These are phyloP conservation scores for Phocides pigmalion DNA, from an alignment of 1,140 invertebrate species.

Conservation along the genomic window DNA sequence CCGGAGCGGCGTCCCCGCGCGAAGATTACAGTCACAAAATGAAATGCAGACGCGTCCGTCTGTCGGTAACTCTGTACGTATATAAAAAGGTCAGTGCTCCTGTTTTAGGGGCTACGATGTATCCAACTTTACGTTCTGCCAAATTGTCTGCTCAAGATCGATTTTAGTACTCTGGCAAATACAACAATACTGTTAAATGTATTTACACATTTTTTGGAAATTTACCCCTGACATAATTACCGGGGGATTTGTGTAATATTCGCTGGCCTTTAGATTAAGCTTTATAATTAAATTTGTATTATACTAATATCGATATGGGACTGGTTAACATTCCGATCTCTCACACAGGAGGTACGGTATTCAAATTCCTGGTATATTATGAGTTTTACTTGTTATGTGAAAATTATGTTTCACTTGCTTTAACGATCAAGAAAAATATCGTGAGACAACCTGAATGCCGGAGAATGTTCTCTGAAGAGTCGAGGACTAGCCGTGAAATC, in stretches of 20 bases:
- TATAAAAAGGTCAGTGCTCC: constrained; percentile 75
- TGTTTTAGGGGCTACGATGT: constrained; percentile 36
- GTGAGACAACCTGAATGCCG: too few relatives aligned
- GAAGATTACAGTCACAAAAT: constrained; percentile 57
- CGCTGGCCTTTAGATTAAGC: not conserved
- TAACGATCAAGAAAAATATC: too few relatives aligned
- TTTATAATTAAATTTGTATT: too few relatives aligned
- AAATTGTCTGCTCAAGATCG: not conserved
- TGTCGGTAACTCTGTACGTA: constrained; percentile 68
- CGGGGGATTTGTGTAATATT: not conserved
- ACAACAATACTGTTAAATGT: not conserved
- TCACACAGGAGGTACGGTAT: too few relatives aligned
- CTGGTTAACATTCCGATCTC: too few relatives aligned
- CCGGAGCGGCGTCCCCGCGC: constrained; percentile 22
- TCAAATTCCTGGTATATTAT: too few relatives aligned
- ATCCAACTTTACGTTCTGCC: not conserved
- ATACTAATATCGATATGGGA: too few relatives aligned
- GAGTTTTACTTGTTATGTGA: too few relatives aligned
- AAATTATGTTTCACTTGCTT: too few relatives aligned
- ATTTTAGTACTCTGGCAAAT: not conserved
- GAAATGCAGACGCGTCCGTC: constrained; percentile 73
- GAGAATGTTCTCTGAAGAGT: too few relatives aligned
- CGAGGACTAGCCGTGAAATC: too few relatives aligned
- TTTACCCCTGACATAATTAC: not conserved
- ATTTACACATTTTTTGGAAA: not conserved